Base-by-base conservation (phyloP, 2,797 vertebrate species). In the Rhinichthys osculus region DNA sequence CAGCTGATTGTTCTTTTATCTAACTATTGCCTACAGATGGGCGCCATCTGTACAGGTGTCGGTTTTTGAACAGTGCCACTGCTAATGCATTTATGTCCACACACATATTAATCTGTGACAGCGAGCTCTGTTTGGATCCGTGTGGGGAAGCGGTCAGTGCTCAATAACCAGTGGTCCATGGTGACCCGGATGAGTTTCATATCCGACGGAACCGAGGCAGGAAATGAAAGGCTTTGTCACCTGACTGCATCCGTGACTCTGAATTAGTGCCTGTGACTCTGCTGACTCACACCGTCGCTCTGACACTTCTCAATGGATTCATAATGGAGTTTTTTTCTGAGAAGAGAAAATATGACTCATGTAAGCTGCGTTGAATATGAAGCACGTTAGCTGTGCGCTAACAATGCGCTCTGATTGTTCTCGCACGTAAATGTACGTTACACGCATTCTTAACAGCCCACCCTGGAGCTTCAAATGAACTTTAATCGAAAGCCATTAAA, bases 391-490 rank as follows among this genome's bases (percentile, higher is more conserved):
- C 52, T 11, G 47, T 44, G 3, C 6, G 82, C 47, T 67, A 54
- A 67, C 62, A 76, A 73, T 57, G 27, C 5, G 7, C 19, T 64
- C 21, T 40, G 27, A 44, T 83, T 73, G 69, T 47, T 35, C n/a
- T 77, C 9, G 33, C 73, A 74, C 7, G 4, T 54, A 44, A 73
- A 16, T 77, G 44, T 92, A 54, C 74, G 81, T 93, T 90, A 33
- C 93, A 92, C 91, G 97, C 97, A 94, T 96, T 94, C 91, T 96
- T 95, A 89, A 94, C 95, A 90, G 96, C 96, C 88, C 96, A 97
- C 92, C 92, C 94, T 90, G 87, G 95, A 91, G 96, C 97, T 72
- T 54, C 80, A 82, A 70, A 59, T 67, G 23, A 50, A 70, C 21
- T 71, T 52, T 27, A 71, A 74, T 82, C 23, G 66, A 54, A 82